phyloP scores from a whole-genome alignment of 2,113 vertebrate species.

The Gulo gulo region DNA sequence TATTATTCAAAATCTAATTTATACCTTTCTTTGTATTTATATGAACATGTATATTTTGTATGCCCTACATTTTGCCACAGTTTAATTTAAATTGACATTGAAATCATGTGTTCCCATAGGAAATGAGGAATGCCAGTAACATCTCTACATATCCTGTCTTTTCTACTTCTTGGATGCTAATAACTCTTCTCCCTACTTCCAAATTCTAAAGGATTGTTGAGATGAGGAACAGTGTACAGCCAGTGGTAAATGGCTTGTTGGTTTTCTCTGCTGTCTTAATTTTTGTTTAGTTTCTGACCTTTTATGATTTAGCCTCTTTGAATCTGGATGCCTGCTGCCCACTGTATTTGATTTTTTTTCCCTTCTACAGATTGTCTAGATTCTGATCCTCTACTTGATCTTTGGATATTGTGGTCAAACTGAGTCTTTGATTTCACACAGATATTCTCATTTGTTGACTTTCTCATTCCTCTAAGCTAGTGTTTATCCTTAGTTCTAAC shows the following conservation, averaged over 20 bases:
- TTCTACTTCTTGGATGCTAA: neutral
- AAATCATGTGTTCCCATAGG: neutral
- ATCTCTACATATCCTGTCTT: neutral
- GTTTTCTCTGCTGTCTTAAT: neutral
- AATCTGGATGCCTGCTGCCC: neutral
- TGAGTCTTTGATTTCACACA: neutral
- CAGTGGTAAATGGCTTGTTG: neutral
- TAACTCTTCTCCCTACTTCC: neutral
- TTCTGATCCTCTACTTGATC: neutral
- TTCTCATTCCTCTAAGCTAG: neutral
- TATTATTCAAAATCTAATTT: neutral
- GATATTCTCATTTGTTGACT: neutral
- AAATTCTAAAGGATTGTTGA: neutral
- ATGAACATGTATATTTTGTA: neutral
- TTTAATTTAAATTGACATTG: conserved; percentile 24
- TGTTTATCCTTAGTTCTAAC: conserved; percentile 46
- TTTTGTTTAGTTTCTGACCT: neutral
- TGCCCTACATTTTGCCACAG: neutral
- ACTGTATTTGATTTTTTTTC: neutral
- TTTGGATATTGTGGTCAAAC: neutral
- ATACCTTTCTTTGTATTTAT: neutral
- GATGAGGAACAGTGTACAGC: neutral
- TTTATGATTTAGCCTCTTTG: neutral
- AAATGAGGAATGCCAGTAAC: neutral
- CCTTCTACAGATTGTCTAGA: neutral